Evolutionary conservation across 2,888 invertebrate genomes (phyloP).

Genomic region (Maniola hyperantus): DNA sequence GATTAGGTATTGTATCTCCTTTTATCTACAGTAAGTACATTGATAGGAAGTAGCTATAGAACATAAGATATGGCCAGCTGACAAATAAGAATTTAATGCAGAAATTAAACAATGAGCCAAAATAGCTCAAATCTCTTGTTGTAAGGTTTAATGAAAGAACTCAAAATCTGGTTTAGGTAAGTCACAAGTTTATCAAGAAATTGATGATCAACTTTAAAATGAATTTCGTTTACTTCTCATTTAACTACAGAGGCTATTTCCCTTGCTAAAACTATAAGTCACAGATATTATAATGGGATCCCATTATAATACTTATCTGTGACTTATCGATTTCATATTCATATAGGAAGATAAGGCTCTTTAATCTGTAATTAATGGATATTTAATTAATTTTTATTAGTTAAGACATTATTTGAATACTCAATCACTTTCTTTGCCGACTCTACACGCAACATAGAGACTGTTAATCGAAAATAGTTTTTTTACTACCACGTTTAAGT

Average conservation of each 20-base stretch:
- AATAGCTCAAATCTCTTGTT: too few species aligned
- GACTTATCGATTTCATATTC: background rate
- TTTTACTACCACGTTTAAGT: slow-evolving; percentile 23
- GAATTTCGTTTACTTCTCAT: background rate
- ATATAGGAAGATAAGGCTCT: background rate
- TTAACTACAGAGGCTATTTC: background rate
- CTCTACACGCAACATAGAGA: background rate
- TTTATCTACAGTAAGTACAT: background rate
- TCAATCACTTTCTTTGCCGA: background rate
- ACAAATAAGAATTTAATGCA: too few species aligned
- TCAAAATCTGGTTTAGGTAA: too few species aligned
- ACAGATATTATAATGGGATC: too few species aligned
- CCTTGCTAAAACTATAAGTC: too few species aligned
- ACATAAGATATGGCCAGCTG: background rate
- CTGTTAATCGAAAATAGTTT: slow-evolving; percentile 25
- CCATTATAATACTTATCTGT: background rate
- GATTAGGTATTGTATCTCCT: slow-evolving; percentile 59
- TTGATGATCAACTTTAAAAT: too few species aligned
- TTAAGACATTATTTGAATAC: background rate
- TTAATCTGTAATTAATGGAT: background rate
- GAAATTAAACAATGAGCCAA: too few species aligned
- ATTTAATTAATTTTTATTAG: background rate
- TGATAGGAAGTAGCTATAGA: background rate
- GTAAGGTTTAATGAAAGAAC: too few species aligned
- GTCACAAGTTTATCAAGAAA: too few species aligned